Base-by-base conservation (phyloP, 2,113 vertebrate genomes). In the Hassar affinis region DNA sequence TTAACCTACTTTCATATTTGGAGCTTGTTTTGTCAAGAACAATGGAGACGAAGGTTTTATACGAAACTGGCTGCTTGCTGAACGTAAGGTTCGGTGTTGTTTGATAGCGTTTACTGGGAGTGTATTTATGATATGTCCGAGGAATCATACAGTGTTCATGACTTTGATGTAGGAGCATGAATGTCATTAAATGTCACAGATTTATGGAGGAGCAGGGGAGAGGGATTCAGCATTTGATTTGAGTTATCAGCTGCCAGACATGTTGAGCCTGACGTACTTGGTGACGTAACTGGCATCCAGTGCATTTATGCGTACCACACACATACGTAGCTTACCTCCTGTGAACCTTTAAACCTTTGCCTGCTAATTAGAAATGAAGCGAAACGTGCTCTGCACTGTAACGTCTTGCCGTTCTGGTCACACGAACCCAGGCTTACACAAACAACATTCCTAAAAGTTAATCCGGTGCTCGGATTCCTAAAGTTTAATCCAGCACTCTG, bases 1-100 rank as follows among this genome's bases (percentile, higher is more conserved):
- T 86, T 90, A 90, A 90, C 91, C 90, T 91, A 86, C 27, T 92
- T 92, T 89, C 86, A 80, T 87, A 69, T 80, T 78, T 88, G 87
- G 88, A 89, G 90, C 87, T 87, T 51, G 83, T 89, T 87, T 84
- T 30, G 1, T 85, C 85, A 77, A 54, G 45, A 75, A 38, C 33
- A 64, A 38, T 4, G 33, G 49, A 76, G 71, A 79, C 35, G 30
- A 35, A 35, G 51, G 56, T 77, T 76, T 56, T 38, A 77, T 56
- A 56, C 35, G 33, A 56, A 30, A 56, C 33, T 38, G 51, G 30
- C 51, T 56, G 30, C 74, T 25, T 22, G 38, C 30, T 77, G 51
- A 77, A 38, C 12, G 30, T 54, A 11, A 76, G 20, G 27, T 38
- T 56, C 22, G 30, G 30, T 0, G 14, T 15, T 78, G 78, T 62